Evolutionary conservation across 2,888 invertebrate genomes (phyloP), one percentile per base, ranked within the genome.

Genomic region (Prosopocoilus inquinatus): DNA sequence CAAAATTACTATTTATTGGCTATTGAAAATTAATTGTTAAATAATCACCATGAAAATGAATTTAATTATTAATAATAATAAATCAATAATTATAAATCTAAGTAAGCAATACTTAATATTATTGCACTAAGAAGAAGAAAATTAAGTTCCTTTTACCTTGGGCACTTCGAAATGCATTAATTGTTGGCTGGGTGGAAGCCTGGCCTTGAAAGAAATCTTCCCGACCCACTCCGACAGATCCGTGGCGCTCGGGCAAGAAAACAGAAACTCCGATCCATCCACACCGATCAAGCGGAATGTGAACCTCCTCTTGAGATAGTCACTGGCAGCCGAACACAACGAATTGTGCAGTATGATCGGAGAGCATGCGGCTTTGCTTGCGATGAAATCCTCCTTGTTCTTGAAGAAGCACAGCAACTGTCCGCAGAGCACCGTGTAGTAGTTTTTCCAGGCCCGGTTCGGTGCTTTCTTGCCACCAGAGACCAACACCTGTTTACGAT

Each of bases 381-480:
- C 87, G 58, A 86, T 83, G 79, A 96, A 96, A 78, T 95, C 95
- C 65, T 89, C 87, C 71, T 92, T 90, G 74, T 96, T 96, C 72
- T 96, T 90, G 83, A 98, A 99, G 88, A 99, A 98, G 80, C 96
- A 97, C 50, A 99, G 80, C 67, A 97, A 80, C 75, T 99, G 98
- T 0, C 98, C 98, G 74, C 96, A 98, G 16, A 99, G 82, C 52
- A 97, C 97, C 0, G 94, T 91, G 78, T 96, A 94, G 80, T 91
- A 94, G 52, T 85, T 86, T 70, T 96, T 95, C 99, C 99, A 99
- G 0, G 95, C 93, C 3, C 98, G 84, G 3, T 96, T 92, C 0
- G 96, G 90, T 0, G 98, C 96, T 64, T 93, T 89, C 78, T 95
- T 96, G 11, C 95, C 96, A 8, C 96, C 96, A 58, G 90, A 88